phyloP scores from a whole-genome alignment of 1,140 invertebrate species.

The Theocolax elegans region DNA sequence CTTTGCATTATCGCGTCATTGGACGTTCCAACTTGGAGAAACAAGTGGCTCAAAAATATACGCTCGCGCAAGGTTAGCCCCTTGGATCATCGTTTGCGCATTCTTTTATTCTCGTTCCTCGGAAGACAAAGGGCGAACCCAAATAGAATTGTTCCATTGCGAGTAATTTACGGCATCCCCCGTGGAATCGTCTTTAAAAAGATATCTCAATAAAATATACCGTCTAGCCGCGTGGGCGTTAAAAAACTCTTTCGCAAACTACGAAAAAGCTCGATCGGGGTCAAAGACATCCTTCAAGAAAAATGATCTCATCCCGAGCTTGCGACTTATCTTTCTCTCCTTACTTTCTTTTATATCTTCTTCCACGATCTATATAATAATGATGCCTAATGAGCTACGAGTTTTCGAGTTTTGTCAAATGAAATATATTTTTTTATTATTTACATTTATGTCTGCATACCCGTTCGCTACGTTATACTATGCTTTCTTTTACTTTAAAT shows the following conservation, averaged over 20 bases:
- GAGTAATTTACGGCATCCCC: constrained; percentile 19
- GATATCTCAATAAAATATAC: constrained; percentile 11
- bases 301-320: neutral
- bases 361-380: no score
- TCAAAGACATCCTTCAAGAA: neutral
- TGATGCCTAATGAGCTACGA: no score
- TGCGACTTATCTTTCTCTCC: neutral
- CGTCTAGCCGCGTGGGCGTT: neutral
- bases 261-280: neutral
- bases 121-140: neutral
- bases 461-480: no score
- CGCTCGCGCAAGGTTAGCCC: neutral
- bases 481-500: no score
- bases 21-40: no score
- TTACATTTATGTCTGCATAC: no score
- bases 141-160: neutral
- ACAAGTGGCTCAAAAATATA: neutral
- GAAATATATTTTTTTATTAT: no score
- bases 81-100: constrained; percentile 8
- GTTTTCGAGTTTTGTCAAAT: no score
- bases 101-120: neutral
- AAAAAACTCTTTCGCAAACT: neutral
- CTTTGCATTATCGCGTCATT: no score
- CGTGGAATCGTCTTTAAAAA: constrained; percentile 6
- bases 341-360: neutral